Evolutionary conservation across 2,797 vertebrate species (phyloP).

Genomic region (Apogon talboti): DNA sequence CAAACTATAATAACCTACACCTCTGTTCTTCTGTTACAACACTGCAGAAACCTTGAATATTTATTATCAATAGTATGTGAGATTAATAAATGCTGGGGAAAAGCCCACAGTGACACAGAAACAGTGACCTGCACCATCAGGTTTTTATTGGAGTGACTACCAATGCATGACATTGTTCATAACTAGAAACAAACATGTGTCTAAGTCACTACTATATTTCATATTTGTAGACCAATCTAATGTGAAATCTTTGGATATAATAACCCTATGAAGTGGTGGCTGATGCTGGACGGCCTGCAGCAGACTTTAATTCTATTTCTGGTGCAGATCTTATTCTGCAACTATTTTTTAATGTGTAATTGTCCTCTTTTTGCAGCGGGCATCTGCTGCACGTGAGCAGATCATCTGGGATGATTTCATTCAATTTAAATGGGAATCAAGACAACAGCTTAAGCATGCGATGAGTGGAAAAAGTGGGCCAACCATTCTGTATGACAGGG

Average conservation of each 20-base stretch:
- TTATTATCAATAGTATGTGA: too few relatives aligned
- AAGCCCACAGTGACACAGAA: too few relatives aligned
- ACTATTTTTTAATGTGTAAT: slow-evolving; percentile 8
- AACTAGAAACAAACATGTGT: too few relatives aligned
- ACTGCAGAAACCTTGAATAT: too few relatives aligned
- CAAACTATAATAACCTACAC: too few relatives aligned
- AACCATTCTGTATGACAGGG: slow-evolving; percentile 36
- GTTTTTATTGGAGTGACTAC: too few relatives aligned
- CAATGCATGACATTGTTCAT: too few relatives aligned
- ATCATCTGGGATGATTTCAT: slow-evolving; percentile 58
- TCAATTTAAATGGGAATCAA: slow-evolving; percentile 68
- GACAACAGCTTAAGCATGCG: slow-evolving; percentile 52
- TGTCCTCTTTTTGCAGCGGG: slow-evolving; percentile 20
- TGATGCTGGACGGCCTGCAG: not conserved
- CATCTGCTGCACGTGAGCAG: slow-evolving; percentile 45
- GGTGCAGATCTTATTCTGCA: slow-evolving; percentile 8
- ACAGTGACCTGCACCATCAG: too few relatives aligned
- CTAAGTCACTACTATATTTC: too few relatives aligned
- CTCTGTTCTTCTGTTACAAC: too few relatives aligned
- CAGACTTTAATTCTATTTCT: slow-evolving; percentile 18
- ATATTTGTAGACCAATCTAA: too few relatives aligned
- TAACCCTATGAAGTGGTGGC: not conserved
- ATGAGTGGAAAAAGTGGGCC: slow-evolving; percentile 65
- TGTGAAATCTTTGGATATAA: not conserved
- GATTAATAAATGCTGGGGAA: too few relatives aligned